Evolutionary conservation across 2,888 invertebrate genomes (phyloP), one percentile per base, ranked within the genome.

Genomic region (Corbicula japonica): DNA sequence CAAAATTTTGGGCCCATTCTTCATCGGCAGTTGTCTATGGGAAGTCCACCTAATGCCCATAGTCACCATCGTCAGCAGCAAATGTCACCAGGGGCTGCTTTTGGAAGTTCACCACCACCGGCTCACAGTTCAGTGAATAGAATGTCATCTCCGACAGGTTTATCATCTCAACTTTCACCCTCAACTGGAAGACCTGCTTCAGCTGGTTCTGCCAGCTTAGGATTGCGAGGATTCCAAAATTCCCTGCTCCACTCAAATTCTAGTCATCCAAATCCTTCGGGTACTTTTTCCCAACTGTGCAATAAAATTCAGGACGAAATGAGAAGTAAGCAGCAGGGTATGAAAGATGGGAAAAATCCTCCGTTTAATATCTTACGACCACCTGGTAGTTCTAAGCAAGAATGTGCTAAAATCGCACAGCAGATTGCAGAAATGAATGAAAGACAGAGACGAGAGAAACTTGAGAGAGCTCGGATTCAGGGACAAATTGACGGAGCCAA

Each of bases 391-490:
- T 70, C 79, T n/a, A 73, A 76, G n/a, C 79, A 79, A 50, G 79
- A 83, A 52, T 83, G 83, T 76, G 83, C 83, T 8, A 83, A 76
- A 68, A 83, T 83, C 56, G 83, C 83, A 60, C 83, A 83, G 34
- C 76, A 83, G 41, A 83, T 83, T 54, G 83, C 83, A 63, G 63
- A 83, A 71, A 76, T 83, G 76, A 79, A 74, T 76, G 76, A 79
- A 54, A 68, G 61, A 21, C 76, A 83, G 41, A 63, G 83, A 48
- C 54, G 54, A 44, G 73, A 78, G 10, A 58, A 34, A 18, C 60
- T 81, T 5, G 71, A 74, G 12, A 78, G 41, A 52, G 66, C 61
- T 5, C 44, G 63, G 30, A 44, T 48, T n/a, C 69, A 79, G 21
- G 74, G 74, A 21, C 52, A 58, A 18, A 34, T 70, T 5, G 76